Base-by-base conservation (phyloP, 2,888 invertebrate genomes). In the Protodeltote pygarga region DNA sequence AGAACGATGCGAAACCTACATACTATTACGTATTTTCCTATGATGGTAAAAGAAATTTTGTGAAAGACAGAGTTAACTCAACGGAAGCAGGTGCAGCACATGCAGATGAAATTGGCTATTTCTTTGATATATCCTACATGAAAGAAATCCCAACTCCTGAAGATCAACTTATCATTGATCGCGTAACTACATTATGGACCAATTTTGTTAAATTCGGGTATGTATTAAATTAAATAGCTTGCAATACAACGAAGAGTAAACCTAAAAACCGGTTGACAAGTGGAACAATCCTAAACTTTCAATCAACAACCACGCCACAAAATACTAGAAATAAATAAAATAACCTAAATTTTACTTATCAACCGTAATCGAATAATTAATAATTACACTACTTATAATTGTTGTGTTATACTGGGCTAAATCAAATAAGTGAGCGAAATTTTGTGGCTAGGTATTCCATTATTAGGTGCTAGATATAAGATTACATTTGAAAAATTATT, bases 1-100 rank as follows among this genome's bases (percentile, higher is more conserved):
- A 65, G 17, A 71, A 59, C 31, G 75, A 65, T 16, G 71, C 64
- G 2, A 41, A 42, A 3, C 44, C 67, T 0, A 45, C 83, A 11
- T 83, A 70, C 40, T 72, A 75, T 27, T 86, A 82, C 16, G 28
- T 81, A 23, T 86, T 86, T 45, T 69, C 73, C 0, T 82, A 83
- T 24, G 64, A 57, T 6, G 83, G 85, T 3, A 66, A 50, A 0
- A 77, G 78, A 42, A 81, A 83, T 32, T 75, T 73, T 39, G 39
- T 68, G 0, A 82, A 80, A 50, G 40, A 54, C 1, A 52, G 40
- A 49, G 21, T 62, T 17, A 74, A 75, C 51, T 21, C 77, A 44
- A 75, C 61, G 8, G 21, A 28, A 23, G 55, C 44, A 9, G 76
- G 76, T n/a, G 78, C 66, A 2, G 25, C 58, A 1, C 80, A 79